Percentiles rank a stretch among this genome's conserved stretches.
Evolutionary conservation across 2,113 vertebrate genomes (phyloP).

Genomic region (Platanista minor): DNA sequence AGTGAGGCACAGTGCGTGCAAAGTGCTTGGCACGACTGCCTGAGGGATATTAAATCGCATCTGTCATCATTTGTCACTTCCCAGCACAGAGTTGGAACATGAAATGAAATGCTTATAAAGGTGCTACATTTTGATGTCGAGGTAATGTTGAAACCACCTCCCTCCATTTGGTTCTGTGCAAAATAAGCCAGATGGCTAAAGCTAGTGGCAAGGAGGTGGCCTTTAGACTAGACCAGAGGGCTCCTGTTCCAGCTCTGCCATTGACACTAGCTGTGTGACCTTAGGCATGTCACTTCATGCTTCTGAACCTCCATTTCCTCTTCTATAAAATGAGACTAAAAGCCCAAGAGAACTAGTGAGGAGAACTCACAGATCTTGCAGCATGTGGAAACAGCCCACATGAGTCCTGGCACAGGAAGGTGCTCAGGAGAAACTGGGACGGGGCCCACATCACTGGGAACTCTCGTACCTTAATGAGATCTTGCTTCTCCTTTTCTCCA

Average conservation of each 20-base stretch:
- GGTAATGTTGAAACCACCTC: neutral
- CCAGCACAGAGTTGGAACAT: neutral
- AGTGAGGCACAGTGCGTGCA: neutral
- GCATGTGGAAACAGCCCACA: fast-evolving
- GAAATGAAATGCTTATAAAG: neutral
- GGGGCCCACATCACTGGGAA: fast-evolving
- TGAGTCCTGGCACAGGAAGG: neutral
- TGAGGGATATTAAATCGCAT: neutral
- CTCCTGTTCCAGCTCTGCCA: neutral
- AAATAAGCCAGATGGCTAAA: neutral
- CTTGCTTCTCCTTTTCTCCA: conserved; percentile 96
- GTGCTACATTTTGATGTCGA: neutral
- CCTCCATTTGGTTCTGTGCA: neutral
- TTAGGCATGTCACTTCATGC: neutral
- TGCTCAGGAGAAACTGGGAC: fast-evolving
- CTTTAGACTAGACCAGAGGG: neutral
- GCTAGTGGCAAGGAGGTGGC: neutral
- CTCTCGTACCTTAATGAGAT: conserved; percentile 92
- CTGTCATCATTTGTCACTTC: neutral
- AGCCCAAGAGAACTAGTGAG: neutral
- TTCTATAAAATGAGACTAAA: neutral
- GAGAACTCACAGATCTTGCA: neutral
- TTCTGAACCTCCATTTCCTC: neutral
- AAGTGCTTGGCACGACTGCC: neutral
- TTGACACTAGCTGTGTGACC: neutral